Evolutionary conservation across 2,888 invertebrate species (phyloP).

Genomic region (Drosophila ustulata): DNA sequence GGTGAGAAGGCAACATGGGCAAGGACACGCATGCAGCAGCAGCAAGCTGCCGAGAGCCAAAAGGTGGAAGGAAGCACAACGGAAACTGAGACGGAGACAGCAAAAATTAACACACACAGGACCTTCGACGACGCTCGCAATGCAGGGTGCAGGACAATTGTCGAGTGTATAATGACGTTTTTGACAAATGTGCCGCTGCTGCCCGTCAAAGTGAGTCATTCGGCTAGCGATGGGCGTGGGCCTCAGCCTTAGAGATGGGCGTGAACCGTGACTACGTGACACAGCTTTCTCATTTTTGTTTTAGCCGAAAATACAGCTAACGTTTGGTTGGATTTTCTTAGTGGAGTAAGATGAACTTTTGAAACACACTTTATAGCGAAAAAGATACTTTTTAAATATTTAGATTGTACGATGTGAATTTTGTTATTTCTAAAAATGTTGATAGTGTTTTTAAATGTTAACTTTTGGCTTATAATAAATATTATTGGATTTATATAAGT

Average conservation of each 20-base stretch:
- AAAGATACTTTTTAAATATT: too few relatives aligned
- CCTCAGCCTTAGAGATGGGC: not conserved
- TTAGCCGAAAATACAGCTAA: not conserved
- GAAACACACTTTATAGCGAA: too few relatives aligned
- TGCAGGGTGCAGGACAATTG: slow-evolving; percentile 38
- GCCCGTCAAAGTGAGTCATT: slow-evolving; percentile 44
- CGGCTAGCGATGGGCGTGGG: slow-evolving; percentile 12
- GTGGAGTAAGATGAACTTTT: too few relatives aligned
- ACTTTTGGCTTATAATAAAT: too few relatives aligned
- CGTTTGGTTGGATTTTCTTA: not conserved
- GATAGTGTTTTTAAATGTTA: too few relatives aligned
- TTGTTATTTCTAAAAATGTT: too few relatives aligned
- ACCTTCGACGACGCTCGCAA: slow-evolving; percentile 4
- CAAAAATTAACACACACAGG: slow-evolving; percentile 46
- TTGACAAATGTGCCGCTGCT: slow-evolving; percentile 41
- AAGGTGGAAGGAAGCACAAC: slow-evolving; percentile 16
- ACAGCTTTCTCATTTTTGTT: slow-evolving; percentile 4
- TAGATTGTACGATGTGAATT: too few relatives aligned
- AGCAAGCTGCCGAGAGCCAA: slow-evolving; percentile 8
- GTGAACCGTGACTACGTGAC: slow-evolving; percentile 1
- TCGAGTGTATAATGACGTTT: slow-evolving; percentile 55
- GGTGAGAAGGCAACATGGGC: slow-evolving; percentile 46
- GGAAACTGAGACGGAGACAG: slow-evolving; percentile 42
- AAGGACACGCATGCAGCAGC: slow-evolving; percentile 41
- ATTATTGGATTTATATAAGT: too few relatives aligned